A percentile compares a stretch with the other conserved stretches of the same genome.
phyloP scores from a whole-genome alignment of 2,797 vertebrate genomes.

The Chloroceryle inda region DNA sequence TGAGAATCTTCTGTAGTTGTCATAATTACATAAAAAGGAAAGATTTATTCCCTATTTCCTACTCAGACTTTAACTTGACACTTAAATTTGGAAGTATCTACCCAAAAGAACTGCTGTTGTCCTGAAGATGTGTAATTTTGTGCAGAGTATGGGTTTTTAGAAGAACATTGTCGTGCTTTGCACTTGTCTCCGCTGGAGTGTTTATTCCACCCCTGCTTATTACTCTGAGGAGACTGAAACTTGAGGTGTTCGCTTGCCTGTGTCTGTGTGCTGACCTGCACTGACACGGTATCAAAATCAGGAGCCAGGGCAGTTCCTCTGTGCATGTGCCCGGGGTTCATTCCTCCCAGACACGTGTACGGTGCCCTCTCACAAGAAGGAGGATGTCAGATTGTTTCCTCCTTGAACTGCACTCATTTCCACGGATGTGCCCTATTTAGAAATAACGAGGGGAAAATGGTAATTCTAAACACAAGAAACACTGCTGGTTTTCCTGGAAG shows the following conservation, averaged over 20 bases:
- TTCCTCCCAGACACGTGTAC: rapidly evolving
- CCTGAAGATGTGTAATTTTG: rapidly evolving
- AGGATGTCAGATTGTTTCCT: background rate
- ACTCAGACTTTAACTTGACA: background rate
- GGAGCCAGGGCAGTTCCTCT: background rate
- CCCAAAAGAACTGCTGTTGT: background rate
- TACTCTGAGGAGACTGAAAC: background rate
- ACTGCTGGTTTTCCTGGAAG: background rate
- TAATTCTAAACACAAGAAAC: background rate
- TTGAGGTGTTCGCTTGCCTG: background rate
- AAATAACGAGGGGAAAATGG: background rate
- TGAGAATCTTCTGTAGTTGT: background rate
- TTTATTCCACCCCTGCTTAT: background rate
- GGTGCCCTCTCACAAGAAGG: background rate
- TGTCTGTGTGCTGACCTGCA: rapidly evolving
- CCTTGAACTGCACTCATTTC: background rate
- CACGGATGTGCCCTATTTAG: background rate
- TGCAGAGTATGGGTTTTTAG: background rate
- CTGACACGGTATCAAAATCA: background rate
- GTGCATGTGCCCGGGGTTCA: background rate
- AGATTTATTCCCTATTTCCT: background rate
- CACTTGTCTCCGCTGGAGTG: background rate
- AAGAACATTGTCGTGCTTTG: background rate
- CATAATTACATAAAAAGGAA: background rate
- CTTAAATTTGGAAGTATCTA: background rate